Evolutionary conservation across 2,888 invertebrate species (phyloP).

Genomic region (Drosophila differens): DNA sequence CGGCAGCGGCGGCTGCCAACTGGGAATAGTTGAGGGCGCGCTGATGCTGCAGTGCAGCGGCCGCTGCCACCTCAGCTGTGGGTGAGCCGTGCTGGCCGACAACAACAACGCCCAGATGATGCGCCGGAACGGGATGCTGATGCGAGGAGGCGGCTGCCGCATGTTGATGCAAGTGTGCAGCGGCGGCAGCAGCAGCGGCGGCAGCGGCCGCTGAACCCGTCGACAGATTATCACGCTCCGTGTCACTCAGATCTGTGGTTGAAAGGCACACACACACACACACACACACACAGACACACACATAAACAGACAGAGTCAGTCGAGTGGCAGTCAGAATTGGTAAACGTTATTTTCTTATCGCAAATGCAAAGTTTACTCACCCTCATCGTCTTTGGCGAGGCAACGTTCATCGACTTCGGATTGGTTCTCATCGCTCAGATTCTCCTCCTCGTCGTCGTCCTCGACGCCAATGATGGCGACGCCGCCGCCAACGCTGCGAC

Average conservation of each 20-base stretch:
- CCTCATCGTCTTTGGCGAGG: slow-evolving; percentile 86
- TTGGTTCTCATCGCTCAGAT: slow-evolving; percentile 92
- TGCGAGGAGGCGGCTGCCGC: slow-evolving; percentile 64
- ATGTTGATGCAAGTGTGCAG: slow-evolving; percentile 78
- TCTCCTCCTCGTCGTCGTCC: slow-evolving; percentile 89
- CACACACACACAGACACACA: slow-evolving; percentile 8
- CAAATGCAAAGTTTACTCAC: slow-evolving; percentile 81
- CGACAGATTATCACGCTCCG: slow-evolving; percentile 84
- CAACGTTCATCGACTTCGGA: slow-evolving; percentile 92
- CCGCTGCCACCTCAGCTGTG: slow-evolving; percentile 69
- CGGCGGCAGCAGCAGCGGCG: slow-evolving; percentile 70
- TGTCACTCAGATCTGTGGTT: slow-evolving; percentile 82
- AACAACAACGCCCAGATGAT: slow-evolving; percentile 78
- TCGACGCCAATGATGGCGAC: slow-evolving; percentile 79
- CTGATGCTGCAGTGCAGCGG: slow-evolving; percentile 87
- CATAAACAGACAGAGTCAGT: slow-evolving; percentile 27
- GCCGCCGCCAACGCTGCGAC: slow-evolving; percentile 74
- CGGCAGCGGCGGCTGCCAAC: slow-evolving; percentile 88
- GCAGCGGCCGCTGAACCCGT: slow-evolving; percentile 80
- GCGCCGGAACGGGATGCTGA: slow-evolving; percentile 56
- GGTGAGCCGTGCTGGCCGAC: slow-evolving; percentile 68
- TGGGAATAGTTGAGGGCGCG: slow-evolving; percentile 93
- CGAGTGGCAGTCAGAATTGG: slow-evolving; percentile 22
- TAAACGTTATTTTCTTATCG: slow-evolving; percentile 39
- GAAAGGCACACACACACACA: slow-evolving; percentile 24